phyloP scores from a whole-genome alignment of 2,888 invertebrate genomes.

The Heliconius sara region DNA sequence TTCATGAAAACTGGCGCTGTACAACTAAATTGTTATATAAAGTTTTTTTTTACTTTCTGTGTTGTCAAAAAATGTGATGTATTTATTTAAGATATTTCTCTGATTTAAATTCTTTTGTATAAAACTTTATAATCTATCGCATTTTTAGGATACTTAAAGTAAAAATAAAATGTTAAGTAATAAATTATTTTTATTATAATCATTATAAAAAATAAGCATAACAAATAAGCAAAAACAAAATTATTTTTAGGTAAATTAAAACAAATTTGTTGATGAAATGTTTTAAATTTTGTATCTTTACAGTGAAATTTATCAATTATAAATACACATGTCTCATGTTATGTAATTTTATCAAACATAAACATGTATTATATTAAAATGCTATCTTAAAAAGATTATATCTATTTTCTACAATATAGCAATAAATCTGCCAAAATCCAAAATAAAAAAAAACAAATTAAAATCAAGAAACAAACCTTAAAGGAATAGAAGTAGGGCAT shows the following conservation, averaged over 20 bases:
- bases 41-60: not conserved
- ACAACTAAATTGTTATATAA: not conserved
- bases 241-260: no score
- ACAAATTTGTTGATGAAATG: no score
- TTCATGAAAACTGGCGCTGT: not conserved
- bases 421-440: not conserved
- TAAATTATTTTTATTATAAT: no score
- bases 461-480: conserved; percentile 40
- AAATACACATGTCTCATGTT: not conserved
- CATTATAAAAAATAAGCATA: no score
- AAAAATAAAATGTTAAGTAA: no score
- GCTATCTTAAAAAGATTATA: not conserved
- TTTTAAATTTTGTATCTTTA: no score
- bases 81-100: not conserved
- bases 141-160: no score
- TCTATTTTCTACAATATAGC: not conserved
- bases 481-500: conserved; percentile 64
- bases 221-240: no score
- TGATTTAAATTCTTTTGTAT: not conserved
- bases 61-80: not conserved
- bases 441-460: not conserved
- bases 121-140: not conserved
- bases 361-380: not conserved
- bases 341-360: not conserved
- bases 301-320: not conserved